Evolutionary conservation across 2,797 vertebrate species (phyloP), one percentile per base, ranked within the genome.

Genomic region (Eulemur coronatus): DNA sequence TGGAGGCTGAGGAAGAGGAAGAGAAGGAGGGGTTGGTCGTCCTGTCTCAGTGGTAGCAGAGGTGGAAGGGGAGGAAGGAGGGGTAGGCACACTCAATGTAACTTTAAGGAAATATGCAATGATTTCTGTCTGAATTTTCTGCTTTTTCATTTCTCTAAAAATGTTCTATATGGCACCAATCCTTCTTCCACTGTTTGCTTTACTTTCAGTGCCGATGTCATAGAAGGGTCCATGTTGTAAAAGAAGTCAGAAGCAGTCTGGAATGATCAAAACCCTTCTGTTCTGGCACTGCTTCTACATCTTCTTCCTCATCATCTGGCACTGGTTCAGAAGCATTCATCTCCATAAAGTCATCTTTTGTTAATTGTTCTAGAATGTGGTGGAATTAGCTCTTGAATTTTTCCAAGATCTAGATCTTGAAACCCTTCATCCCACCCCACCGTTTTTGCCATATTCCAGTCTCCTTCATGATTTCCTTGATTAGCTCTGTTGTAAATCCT

Each of bases 281-380:
- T 26, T 24, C 7, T 2, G 12, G 13, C n/a, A 55, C 50, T 38
- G n/a, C 28, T 55, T 50, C 22, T 55, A 15, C 0, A 0, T 55
- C 1, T 55, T 78, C n/a, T 55, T 55, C n/a, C 50, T 79, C 50
- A 26, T 55, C 22, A 24, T 55, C n/a, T 4, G n/a, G 7, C 50
- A 38, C n/a, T 55, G 22, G 22, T 38, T 55, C 50, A 17, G 50
- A 78, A 78, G 7, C 48, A 79, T 13, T 26, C 12, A 5, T 15
- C n/a, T 55, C 14, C n/a, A 38, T 8, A 2, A 55, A 55, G 76
- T 26, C 0, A 1, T 10, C 22, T 55, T 55, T 12, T 55, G 50
- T 55, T 55, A 8, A 55, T 79, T 79, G 50, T 8, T 35, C n/a
- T 55, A 13, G 22, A 65, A 65, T 38, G 50, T 55, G 13, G n/a